Evolutionary conservation across 30 jellyfish, hydroid and myxozoan species (phyloP).

Genomic region (Catostylus mosaicus): DNA sequence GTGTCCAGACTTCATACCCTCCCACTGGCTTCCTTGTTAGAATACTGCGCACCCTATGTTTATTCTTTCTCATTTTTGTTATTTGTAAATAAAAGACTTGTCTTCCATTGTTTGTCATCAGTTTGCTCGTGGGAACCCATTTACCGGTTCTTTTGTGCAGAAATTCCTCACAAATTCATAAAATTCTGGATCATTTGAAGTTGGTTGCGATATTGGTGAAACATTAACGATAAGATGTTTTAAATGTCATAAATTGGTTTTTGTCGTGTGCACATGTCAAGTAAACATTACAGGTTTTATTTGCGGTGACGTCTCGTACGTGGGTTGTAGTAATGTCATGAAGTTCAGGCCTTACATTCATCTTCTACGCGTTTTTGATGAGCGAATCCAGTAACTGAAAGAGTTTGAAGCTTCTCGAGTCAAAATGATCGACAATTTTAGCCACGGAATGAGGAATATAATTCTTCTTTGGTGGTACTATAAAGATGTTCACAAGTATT

Average conservation of each 20-base stretch:
- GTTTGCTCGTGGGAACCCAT: constrained; percentile 46
- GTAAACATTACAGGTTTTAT: background rate
- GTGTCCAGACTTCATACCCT: constrained; percentile 1
- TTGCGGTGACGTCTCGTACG: background rate
- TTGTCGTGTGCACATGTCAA: background rate
- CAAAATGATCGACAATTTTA: constrained; percentile 43
- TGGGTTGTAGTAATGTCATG: background rate
- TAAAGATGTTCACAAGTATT: constrained; percentile 63
- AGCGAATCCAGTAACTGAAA: background rate
- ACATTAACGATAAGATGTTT: background rate
- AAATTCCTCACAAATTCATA: constrained; percentile 17
- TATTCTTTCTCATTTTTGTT: constrained; percentile 16
- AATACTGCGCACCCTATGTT: constrained; percentile 50
- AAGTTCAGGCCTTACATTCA: background rate
- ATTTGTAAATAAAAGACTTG: constrained; percentile 10
- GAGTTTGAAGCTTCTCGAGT: background rate
- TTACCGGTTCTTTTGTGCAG: constrained; percentile 27
- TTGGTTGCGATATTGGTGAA: constrained; percentile 22
- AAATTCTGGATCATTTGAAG: constrained; percentile 6
- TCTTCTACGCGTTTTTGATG: background rate
- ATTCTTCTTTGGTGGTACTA: constrained; percentile 69
- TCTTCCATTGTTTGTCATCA: constrained; percentile 6
- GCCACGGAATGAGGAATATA: constrained; percentile 53
- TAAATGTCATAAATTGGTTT: background rate
- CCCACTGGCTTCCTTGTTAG: constrained; percentile 43